Percentiles rank a stretch among this genome's conserved stretches.
These are phyloP conservation scores for Athene cunicularia DNA, from an alignment of 2,113 vertebrate genomes.

Conservation along the genomic window DNA sequence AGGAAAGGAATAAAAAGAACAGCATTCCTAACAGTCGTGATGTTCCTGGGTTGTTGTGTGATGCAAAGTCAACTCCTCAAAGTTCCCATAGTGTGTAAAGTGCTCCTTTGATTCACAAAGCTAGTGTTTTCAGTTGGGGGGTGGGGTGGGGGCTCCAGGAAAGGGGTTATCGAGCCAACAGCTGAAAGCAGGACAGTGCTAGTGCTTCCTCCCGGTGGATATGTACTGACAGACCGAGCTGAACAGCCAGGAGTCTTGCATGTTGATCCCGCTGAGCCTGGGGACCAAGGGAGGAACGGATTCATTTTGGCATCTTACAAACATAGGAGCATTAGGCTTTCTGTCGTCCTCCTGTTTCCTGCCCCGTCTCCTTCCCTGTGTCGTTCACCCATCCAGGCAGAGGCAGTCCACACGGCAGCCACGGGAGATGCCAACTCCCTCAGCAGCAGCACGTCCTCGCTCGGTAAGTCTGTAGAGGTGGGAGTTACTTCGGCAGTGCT, in stretches of 20 bases:
- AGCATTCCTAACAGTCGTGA: constrained; percentile 50
- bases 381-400: background rate
- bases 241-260: background rate
- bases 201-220: background rate
- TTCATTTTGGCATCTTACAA: background rate
- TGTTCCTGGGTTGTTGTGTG: constrained; percentile 14
- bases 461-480: background rate
- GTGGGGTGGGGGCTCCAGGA: background rate
- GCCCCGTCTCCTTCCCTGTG: background rate
- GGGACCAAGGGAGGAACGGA: background rate
- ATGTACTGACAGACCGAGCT: background rate
- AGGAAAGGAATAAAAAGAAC: constrained; percentile 51
- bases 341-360: background rate
- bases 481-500: background rate
- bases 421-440: background rate
- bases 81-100: constrained; percentile 74
- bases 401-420: background rate
- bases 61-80: constrained; percentile 20
- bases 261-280: background rate
- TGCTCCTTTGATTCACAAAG: constrained; percentile 80
- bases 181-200: background rate
- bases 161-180: background rate
- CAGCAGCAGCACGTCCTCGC: background rate
- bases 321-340: background rate
- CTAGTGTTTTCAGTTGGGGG: constrained; percentile 57